A percentile compares a stretch with the other conserved stretches of the same genome.
phyloP scores from a whole-genome alignment of 2,797 vertebrate genomes.

The Vultur gryphus region DNA sequence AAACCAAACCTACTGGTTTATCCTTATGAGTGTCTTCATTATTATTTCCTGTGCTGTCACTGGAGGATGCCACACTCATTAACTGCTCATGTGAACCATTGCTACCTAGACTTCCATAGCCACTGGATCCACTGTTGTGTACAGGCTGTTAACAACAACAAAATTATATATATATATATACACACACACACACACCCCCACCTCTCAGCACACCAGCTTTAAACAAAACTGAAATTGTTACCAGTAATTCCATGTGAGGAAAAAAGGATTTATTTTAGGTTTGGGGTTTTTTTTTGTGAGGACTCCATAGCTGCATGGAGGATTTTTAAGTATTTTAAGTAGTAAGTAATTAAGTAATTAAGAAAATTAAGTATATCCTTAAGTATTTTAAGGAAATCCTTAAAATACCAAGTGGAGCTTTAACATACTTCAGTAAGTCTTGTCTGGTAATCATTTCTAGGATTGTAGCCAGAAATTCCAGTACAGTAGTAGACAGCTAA shows the following conservation, averaged over 20 bases:
- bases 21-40: constrained; percentile 74
- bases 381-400: not conserved
- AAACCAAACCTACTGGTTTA: constrained; percentile 80
- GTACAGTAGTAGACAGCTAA: not conserved
- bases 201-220: not conserved
- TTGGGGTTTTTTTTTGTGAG: not conserved
- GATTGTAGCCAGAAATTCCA: not conserved
- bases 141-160: constrained; percentile 80
- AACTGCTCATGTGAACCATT: constrained; percentile 85
- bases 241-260: not conserved
- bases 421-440: not conserved
- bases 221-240: not conserved
- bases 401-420: not conserved
- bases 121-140: constrained; percentile 88
- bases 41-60: constrained; percentile 83
- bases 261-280: not conserved
- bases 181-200: rapidly evolving
- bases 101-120: constrained; percentile 89
- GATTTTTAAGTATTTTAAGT: no score
- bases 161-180: not conserved
- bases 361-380: no score
- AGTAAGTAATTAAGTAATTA: no score
- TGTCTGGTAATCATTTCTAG: not conserved
- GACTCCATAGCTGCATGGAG: not conserved
- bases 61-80: constrained; percentile 86